Base-by-base conservation (phyloP, 2,113 vertebrate species). In the Miniopterus natalensis region DNA sequence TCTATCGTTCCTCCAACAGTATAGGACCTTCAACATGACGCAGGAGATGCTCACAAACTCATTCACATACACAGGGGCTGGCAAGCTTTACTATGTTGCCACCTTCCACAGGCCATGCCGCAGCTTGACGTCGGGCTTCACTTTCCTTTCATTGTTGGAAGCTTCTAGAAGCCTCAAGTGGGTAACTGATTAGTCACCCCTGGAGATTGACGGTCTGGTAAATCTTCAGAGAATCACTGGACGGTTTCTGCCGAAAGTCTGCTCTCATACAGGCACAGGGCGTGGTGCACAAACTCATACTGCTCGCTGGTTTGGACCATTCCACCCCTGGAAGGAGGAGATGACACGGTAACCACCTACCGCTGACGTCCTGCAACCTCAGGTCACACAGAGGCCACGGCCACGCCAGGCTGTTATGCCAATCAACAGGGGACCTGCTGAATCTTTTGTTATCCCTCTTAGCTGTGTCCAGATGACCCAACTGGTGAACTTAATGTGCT, bases 261-360 rank as follows among this genome's bases (percentile, higher is more conserved):
- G 96, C 99, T 98, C 97, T 99, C 99, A 47, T 99, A 99, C 49
- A 99, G 98, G 95, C 98, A 98, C 96, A 99, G 97, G 59, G 99
- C 99, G 20, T 99, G 99, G 95, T 99, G 99, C 85, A 99, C 99
- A 90, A 99, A 99, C 98, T 99, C 99, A 84, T 99, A 99, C 98
- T 99, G 99, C 98, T 99, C 99, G 0, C 98, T 99, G n/a, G 99
- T 99, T 97, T 99, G 99, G 97, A 99, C 99, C 99, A 99, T 99
- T 55, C 99, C 99, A 21, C 99, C 99, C 94, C 99, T 99, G 98
- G 29, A 97, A 97, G 93, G 53, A 81, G 97, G 93, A 97, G 55
- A 95, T 18, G 87, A 11, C 0, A 3, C 49, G 90, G 94, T 71
- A 92, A 96, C 20, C 29, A 36, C 29, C 71, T 90, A 83, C 36